Percentiles rank a stretch among this genome's conserved stretches.
These are phyloP conservation scores for Seriola rivoliana DNA, from an alignment of 2,113 vertebrate genomes.

Conservation along the genomic window DNA sequence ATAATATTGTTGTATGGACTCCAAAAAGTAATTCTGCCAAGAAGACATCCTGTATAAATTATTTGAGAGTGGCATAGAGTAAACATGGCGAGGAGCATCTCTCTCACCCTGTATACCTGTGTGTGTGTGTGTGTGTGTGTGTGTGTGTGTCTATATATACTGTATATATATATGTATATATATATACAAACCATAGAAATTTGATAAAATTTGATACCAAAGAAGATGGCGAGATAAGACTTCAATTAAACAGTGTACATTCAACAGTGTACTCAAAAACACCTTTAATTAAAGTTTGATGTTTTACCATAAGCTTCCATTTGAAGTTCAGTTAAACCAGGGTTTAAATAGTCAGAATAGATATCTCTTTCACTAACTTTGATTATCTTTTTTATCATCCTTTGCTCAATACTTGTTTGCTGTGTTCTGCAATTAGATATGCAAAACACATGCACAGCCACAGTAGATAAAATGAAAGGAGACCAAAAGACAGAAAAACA, in stretches of 20 bases:
- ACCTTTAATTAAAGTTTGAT: conserved; percentile 10
- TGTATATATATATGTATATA: too few relatives aligned
- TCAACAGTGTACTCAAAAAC: neutral
- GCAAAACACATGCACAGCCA: neutral
- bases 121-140: too few relatives aligned
- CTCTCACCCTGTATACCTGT: neutral
- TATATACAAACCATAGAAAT: neutral
- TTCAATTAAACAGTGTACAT: neutral
- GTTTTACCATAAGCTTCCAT: neutral
- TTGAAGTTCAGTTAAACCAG: neutral
- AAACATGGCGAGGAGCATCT: neutral
- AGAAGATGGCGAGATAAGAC: neutral
- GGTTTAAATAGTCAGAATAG: neutral
- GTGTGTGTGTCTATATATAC: neutral
- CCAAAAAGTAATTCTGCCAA: neutral
- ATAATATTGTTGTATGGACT: neutral
- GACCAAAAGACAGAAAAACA: neutral
- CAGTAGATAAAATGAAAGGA: neutral
- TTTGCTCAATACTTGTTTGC: neutral
- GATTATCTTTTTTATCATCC: neutral
- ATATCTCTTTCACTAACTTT: neutral
- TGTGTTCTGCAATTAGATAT: neutral
- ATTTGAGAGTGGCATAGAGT: neutral
- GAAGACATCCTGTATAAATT: neutral
- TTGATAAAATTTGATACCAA: neutral